A percentile compares a stretch with the other conserved stretches of the same genome.
These are phyloP conservation scores for Pasiphila rectangulata DNA, from an alignment of 2,888 invertebrate species.

Conservation along the genomic window DNA sequence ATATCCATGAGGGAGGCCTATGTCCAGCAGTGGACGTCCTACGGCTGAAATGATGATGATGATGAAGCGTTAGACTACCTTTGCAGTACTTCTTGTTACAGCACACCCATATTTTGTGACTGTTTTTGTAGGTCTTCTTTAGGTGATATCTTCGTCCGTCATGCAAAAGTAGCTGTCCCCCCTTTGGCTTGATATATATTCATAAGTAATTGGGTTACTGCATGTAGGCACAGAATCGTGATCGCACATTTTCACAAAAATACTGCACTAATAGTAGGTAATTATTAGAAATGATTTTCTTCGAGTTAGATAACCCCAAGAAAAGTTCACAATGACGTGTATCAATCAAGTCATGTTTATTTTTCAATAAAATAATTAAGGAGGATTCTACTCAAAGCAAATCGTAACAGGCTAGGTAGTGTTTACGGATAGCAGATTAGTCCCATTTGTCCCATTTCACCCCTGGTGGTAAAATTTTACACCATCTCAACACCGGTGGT, in stretches of 20 bases:
- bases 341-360: too few species aligned
- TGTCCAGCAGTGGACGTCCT: too few species aligned
- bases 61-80: slow-evolving; percentile 1
- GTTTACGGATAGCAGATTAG: too few species aligned
- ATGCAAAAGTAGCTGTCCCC: slow-evolving; percentile 2
- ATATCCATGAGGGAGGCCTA: too few species aligned
- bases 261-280: slow-evolving; percentile 1
- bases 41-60: too few species aligned
- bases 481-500: too few species aligned
- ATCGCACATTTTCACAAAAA: background rate
- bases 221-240: background rate
- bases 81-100: background rate
- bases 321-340: too few species aligned
- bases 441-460: too few species aligned
- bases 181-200: slow-evolving; percentile 1
- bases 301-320: background rate
- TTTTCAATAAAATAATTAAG: too few species aligned
- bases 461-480: too few species aligned
- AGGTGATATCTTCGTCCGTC: slow-evolving; percentile 6
- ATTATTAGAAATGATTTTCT: background rate
- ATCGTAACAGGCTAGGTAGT: too few species aligned
- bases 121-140: slow-evolving; percentile 5
- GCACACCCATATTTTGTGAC: slow-evolving; percentile 1
- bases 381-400: too few species aligned
- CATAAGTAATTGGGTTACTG: background rate